Conservation (phyloP, 2,888 invertebrate genomes). For the Carabus problematicus region DNA sequence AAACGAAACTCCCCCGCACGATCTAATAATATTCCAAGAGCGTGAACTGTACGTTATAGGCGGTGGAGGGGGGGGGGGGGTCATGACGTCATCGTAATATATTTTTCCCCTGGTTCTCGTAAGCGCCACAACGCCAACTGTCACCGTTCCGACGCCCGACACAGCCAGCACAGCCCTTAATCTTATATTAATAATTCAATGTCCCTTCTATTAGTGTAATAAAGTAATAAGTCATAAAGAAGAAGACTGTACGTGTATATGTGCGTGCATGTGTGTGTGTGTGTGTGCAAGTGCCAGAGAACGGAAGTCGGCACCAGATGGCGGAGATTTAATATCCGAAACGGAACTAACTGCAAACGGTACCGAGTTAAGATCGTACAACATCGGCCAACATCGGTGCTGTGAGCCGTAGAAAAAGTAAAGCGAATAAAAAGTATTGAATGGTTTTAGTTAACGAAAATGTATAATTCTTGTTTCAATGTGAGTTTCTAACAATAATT, state of each 20-base stretch:
- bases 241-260: slow-evolving; percentile 16
- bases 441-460: no score
- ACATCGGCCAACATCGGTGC: slow-evolving; percentile 38
- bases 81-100: slow-evolving; percentile 47
- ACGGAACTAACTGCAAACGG: slow-evolving; percentile 22
- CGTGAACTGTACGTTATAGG: slow-evolving; percentile 12
- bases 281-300: not conserved
- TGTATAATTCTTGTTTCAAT: no score
- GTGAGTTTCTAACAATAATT: not conserved
- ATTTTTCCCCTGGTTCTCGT: slow-evolving; percentile 45
- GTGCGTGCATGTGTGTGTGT: no score
- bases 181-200: slow-evolving; percentile 62
- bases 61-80: slow-evolving; percentile 11
- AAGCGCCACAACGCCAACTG: slow-evolving; percentile 16
- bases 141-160: slow-evolving; percentile 12
- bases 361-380: slow-evolving; percentile 47
- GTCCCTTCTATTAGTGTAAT: slow-evolving; percentile 61
- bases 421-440: no score
- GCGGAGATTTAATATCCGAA: slow-evolving; percentile 58
- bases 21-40: not conserved
- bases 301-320: slow-evolving; percentile 55
- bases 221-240: slow-evolving; percentile 61
- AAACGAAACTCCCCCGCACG: slow-evolving; percentile 19
- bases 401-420: not conserved
- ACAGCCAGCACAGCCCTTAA: slow-evolving; percentile 50